A percentile compares a stretch with the other conserved stretches of the same genome.
Conservation (phyloP, 2,113 vertebrate species). For the Propithecus coquereli region DNA sequence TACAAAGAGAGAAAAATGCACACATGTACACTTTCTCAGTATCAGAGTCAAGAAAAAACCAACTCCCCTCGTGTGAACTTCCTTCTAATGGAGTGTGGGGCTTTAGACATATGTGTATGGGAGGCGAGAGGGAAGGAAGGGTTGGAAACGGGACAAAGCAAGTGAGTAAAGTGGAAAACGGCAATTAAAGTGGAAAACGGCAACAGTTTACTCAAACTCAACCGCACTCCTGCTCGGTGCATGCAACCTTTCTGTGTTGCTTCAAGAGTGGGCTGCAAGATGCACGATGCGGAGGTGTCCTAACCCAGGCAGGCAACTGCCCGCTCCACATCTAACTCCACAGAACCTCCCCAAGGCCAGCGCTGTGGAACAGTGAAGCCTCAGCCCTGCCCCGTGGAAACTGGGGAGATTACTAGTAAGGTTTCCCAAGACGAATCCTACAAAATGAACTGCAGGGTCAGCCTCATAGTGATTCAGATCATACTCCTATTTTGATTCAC, state of each 20-base stretch:
- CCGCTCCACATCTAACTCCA: background rate
- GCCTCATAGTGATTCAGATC: background rate
- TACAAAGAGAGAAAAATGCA: background rate
- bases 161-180: background rate
- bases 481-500: background rate
- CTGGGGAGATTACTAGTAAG: background rate
- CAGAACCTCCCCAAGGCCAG: no score
- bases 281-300: accelerated
- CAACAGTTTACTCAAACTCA: background rate
- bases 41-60: background rate
- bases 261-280: background rate
- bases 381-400: accelerated
- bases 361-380: accelerated
- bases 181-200: background rate
- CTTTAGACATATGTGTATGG: accelerated
- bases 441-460: background rate
- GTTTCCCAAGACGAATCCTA: background rate
- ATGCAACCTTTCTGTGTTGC: background rate
- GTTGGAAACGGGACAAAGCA: accelerated
- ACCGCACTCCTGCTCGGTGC: no score
- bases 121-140: background rate
- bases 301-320: background rate
- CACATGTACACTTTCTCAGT: background rate
- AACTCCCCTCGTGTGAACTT: background rate
- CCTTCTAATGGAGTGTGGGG: background rate